Evolutionary conservation across 2,113 vertebrate species (phyloP).

Genomic region (Coregonus clupeaformis): DNA sequence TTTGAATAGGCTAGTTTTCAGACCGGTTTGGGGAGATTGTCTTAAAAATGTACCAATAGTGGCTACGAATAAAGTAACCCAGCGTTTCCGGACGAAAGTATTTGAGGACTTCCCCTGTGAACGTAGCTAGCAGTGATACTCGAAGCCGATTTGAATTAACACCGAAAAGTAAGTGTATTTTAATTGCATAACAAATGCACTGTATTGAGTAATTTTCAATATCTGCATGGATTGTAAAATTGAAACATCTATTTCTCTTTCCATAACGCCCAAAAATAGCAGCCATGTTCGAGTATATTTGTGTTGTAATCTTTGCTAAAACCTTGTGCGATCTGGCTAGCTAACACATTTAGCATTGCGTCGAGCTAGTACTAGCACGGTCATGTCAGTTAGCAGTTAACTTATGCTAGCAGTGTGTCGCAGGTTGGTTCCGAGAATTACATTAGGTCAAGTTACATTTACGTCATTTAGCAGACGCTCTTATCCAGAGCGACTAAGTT

Average conservation of each 20-base stretch:
- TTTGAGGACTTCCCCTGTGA: constrained; percentile 42
- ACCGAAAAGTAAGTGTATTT: constrained; percentile 25
- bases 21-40: not conserved
- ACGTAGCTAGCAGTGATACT: not conserved
- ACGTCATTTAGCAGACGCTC: too few relatives aligned
- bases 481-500: too few relatives aligned
- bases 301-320: not conserved
- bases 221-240: not conserved
- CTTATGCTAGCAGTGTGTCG: not conserved
- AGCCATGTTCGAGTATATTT: not conserved
- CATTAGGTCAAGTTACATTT: not conserved
- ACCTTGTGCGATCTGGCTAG: not conserved
- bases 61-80: not conserved
- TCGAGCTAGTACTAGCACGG: too few relatives aligned
- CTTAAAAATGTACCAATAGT: constrained; percentile 31
- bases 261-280: not conserved
- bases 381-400: too few relatives aligned
- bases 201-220: not conserved
- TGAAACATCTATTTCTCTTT: not conserved
- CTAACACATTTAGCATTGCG: not conserved
- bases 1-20: not conserved
- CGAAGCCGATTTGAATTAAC: constrained; percentile 14
- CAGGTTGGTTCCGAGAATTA: not conserved
- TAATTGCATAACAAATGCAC: not conserved
- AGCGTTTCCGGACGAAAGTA: constrained; percentile 37